Conservation (phyloP, 2,113 vertebrate species). For the Mola mola region DNA sequence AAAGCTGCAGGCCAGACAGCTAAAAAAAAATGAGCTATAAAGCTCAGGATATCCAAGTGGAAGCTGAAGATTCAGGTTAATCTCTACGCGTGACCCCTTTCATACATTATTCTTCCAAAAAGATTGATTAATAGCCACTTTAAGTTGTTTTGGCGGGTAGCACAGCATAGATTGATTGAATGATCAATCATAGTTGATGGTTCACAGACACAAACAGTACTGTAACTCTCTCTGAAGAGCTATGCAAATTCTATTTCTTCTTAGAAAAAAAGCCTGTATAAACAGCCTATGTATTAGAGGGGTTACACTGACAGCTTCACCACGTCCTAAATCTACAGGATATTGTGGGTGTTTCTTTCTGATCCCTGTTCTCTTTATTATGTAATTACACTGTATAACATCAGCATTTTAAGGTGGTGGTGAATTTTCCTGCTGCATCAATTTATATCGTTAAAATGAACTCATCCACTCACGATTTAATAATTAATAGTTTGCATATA, state of each 20-base stretch:
- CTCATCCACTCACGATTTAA: conserved; percentile 38
- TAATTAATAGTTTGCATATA: conserved; percentile 31
- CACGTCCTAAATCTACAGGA: not conserved
- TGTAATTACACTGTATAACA: conserved; percentile 12
- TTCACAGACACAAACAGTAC: too few relatives aligned
- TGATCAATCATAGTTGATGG: too few relatives aligned
- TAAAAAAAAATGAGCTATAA: not conserved
- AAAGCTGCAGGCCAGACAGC: too few relatives aligned
- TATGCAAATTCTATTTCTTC: not conserved
- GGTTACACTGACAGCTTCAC: not conserved
- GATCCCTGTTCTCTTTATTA: conserved; percentile 10
- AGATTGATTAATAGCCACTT: not conserved
- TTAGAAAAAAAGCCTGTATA: too few relatives aligned
- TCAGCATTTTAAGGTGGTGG: conserved; percentile 24
- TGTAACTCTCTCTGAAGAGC: too few relatives aligned
- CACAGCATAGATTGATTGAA: too few relatives aligned
- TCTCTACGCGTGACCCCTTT: not conserved
- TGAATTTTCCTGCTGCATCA: conserved; percentile 12
- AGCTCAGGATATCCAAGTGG: not conserved
- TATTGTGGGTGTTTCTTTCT: not conserved
- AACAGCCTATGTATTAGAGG: not conserved
- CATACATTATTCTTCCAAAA: not conserved
- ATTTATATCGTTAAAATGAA: conserved; percentile 51
- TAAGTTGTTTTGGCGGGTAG: not conserved
- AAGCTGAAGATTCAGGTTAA: not conserved